A percentile compares a stretch with the other conserved stretches of the same genome.
Evolutionary conservation across 2,888 invertebrate species (phyloP).

Genomic region (Unio pictorum): DNA sequence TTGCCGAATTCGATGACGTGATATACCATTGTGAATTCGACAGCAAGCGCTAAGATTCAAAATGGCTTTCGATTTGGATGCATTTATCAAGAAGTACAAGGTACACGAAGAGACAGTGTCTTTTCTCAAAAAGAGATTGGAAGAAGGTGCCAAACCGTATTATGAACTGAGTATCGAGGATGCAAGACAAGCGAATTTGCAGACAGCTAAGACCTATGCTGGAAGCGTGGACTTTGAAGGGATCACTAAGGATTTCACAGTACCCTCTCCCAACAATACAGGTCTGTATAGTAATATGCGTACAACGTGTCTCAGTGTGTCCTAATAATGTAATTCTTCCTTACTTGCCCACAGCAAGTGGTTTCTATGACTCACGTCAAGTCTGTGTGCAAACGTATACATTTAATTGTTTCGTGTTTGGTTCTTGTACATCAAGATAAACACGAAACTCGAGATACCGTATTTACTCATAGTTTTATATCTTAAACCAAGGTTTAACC

Average conservation of each 20-base stretch:
- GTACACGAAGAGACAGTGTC: conserved; percentile 37
- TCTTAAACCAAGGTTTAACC: too few species aligned
- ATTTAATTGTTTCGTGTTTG: too few species aligned
- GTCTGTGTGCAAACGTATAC: too few species aligned
- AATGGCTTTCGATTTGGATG: conserved; percentile 10
- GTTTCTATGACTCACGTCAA: too few species aligned
- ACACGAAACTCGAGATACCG: too few species aligned
- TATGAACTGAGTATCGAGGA: conserved; percentile 26
- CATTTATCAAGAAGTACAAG: conserved; percentile 26
- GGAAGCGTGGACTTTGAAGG: conserved; percentile 37
- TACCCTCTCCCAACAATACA: conserved; percentile 18
- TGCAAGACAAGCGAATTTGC: conserved; percentile 16
- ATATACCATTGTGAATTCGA: too few species aligned
- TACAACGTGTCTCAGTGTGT: not conserved
- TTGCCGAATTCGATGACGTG: too few species aligned
- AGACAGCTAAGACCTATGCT: conserved; percentile 19
- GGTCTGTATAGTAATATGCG: conserved; percentile 8
- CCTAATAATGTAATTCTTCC: not conserved
- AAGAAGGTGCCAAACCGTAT: conserved; percentile 16
- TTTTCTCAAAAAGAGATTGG: conserved; percentile 20
- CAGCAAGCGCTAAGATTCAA: not conserved
- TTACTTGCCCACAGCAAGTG: too few species aligned
- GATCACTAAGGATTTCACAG: conserved; percentile 21
- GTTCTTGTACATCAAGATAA: too few species aligned
- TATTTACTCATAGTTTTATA: too few species aligned